phyloP scores from a whole-genome alignment of 92 coral and sea anemone genomes.

The Epizoanthus stellaris region DNA sequence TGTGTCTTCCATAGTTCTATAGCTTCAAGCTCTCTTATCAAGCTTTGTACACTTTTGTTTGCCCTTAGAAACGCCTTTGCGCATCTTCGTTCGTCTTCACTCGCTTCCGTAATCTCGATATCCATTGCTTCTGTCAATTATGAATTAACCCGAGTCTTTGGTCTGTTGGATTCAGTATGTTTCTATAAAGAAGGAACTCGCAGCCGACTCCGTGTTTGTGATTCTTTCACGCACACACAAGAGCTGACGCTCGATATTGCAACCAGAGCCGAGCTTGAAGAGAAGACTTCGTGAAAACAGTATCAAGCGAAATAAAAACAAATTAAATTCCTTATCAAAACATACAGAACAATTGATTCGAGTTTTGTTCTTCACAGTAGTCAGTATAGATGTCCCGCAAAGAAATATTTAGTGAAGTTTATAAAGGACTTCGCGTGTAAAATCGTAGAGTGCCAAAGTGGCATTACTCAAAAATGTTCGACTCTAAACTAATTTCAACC shows the following conservation, averaged over 20 bases:
- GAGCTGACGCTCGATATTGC: neutral
- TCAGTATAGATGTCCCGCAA: neutral
- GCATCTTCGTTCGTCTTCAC: slow-evolving; percentile 18
- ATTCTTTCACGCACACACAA: no score
- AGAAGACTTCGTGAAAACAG: neutral
- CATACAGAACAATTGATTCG: neutral
- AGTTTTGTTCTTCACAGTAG: slow-evolving; percentile 7
- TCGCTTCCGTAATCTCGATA: slow-evolving; percentile 3
- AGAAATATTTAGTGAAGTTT: neutral
- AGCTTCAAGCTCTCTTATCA: slow-evolving; percentile 12
- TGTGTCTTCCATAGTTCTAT: slow-evolving; percentile 9
- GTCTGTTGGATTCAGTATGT: no score
- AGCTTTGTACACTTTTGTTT: slow-evolving; percentile 20
- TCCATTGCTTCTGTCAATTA: neutral
- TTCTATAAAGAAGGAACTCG: no score
- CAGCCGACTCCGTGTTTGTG: no score
- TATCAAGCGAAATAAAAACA: neutral
- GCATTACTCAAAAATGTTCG: no score
- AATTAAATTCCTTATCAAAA: neutral
- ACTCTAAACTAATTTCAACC: no score
- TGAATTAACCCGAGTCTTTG: no score
- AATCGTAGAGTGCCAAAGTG: no score
- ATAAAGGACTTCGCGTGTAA: no score
- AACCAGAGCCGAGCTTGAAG: neutral
- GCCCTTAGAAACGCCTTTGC: slow-evolving; percentile 37